phyloP scores from a whole-genome alignment of 64 coral and sea anemone genomes.

The Montipora cactus region DNA sequence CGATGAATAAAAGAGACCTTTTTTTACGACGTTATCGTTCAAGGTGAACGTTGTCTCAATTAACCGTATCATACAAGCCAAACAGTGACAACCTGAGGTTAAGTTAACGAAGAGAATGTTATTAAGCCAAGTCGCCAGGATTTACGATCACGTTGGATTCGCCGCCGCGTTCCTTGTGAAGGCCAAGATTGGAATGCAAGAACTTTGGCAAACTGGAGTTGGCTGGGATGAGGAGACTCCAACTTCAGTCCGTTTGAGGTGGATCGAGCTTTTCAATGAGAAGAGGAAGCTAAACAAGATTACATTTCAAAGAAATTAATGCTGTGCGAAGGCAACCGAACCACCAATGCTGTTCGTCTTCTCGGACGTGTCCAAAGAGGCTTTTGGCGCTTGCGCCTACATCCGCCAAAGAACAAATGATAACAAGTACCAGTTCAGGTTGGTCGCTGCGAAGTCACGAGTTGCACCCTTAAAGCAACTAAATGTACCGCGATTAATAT shows the following conservation, averaged over 20 bases:
- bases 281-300: conserved; percentile 26
- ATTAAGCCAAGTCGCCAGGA: conserved; percentile 14
- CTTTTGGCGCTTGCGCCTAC: conserved; percentile 58
- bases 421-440: neutral
- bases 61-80: neutral
- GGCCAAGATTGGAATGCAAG: conserved; percentile 52
- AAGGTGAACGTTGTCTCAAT: conserved; percentile 11
- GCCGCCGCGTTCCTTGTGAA: conserved; percentile 30
- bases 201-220: conserved; percentile 45
- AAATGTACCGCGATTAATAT: neutral
- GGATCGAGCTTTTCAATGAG: conserved; percentile 11
- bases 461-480: conserved; percentile 60
- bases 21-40: neutral
- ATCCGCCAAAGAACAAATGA: neutral
- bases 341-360: conserved; percentile 24
- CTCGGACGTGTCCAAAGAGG: conserved; percentile 50
- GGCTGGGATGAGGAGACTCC: conserved; percentile 31
- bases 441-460: conserved; percentile 65
- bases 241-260: neutral
- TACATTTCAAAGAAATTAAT: conserved; percentile 8
- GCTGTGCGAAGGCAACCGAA: neutral
- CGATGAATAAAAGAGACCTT: too few species aligned
- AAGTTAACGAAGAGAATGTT: conserved; percentile 58
- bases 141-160: conserved; percentile 53
- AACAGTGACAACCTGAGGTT: neutral